A percentile compares a stretch with the other conserved stretches of the same genome.
These are phyloP conservation scores for Helicoverpa zea DNA, from an alignment of 1,140 invertebrate species.

Conservation along the genomic window DNA sequence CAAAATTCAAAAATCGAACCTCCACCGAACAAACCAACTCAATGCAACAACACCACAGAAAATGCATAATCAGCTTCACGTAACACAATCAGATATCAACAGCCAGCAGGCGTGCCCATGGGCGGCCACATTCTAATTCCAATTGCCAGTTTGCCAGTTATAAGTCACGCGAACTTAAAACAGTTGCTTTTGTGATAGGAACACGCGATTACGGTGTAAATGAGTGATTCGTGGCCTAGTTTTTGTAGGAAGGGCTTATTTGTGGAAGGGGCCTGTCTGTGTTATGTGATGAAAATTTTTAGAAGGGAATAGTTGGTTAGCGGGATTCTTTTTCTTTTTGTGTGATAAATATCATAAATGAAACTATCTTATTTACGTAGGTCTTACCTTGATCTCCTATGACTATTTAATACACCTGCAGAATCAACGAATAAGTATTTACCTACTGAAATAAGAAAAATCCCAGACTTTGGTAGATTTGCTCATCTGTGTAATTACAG, in stretches of 20 bases:
- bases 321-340: too few species aligned
- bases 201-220: slow-evolving; percentile 32
- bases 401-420: too few species aligned
- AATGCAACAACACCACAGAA: slow-evolving; percentile 15
- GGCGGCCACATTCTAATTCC: slow-evolving; percentile 74
- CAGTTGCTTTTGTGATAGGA: slow-evolving; percentile 37
- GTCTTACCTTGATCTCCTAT: too few species aligned
- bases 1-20: neutral
- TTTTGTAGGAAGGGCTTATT: slow-evolving; percentile 1
- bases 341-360: too few species aligned
- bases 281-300: neutral
- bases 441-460: too few species aligned
- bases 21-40: neutral
- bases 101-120: slow-evolving; percentile 64
- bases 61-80: slow-evolving; percentile 44
- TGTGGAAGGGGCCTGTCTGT: neutral
- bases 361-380: too few species aligned
- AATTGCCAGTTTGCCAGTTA: slow-evolving; percentile 70
- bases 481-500: too few species aligned
- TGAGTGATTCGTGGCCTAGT: slow-evolving; percentile 34
- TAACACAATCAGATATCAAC: slow-evolving; percentile 43
- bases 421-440: too few species aligned
- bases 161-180: slow-evolving; percentile 68
- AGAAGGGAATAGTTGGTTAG: neutral
- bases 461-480: too few species aligned